Conservation (phyloP, 2,113 vertebrate species). For the Tenrec ecaudatus region DNA sequence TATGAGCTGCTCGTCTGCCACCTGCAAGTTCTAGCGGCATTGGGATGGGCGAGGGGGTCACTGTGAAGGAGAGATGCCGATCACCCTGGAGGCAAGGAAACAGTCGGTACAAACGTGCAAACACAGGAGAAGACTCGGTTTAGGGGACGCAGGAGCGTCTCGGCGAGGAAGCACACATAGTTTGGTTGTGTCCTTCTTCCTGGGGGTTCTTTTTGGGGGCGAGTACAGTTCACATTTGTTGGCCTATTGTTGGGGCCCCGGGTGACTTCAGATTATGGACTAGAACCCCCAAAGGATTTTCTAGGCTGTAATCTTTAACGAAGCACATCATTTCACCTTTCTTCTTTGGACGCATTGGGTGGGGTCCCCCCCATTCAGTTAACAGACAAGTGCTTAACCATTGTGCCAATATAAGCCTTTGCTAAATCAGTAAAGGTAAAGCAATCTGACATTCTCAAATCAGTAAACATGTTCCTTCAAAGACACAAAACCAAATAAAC, state of each 20-base stretch:
- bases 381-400: background rate
- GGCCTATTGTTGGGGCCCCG: background rate
- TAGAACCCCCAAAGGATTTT: background rate
- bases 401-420: background rate
- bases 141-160: background rate
- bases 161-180: background rate
- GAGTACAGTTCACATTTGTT: background rate
- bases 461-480: background rate
- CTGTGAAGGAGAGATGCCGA: background rate
- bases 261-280: background rate
- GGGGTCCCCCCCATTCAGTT: background rate
- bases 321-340: background rate
- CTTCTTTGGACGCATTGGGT: background rate
- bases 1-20: background rate
- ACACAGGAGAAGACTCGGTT: background rate
- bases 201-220: no score
- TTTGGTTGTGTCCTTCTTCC: background rate
- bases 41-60: rapidly evolving
- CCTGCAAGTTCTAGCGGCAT: background rate
- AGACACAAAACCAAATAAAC: background rate
- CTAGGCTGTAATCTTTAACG: background rate
- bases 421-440: background rate
- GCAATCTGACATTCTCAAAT: background rate
- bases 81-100: background rate
- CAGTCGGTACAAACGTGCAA: background rate